A percentile compares a stretch with the other conserved stretches of the same genome.
phyloP scores from a whole-genome alignment of 2,113 vertebrate genomes.

The Hippocampus mohnikei region DNA sequence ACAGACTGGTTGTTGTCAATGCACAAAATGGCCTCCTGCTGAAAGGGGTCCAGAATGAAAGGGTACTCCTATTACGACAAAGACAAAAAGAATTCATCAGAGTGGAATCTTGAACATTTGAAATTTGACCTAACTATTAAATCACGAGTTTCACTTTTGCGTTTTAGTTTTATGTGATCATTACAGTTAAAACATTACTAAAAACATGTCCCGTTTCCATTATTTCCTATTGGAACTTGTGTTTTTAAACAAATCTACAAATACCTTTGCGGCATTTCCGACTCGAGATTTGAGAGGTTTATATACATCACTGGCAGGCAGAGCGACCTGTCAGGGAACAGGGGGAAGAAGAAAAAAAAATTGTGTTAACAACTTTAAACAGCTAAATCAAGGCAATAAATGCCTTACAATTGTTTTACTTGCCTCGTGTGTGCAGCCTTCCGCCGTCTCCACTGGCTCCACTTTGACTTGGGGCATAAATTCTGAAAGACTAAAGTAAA shows the following conservation, averaged over 20 bases:
- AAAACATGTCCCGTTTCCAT: background rate
- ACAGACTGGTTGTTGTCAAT: constrained; percentile 98
- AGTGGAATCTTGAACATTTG: too few relatives aligned
- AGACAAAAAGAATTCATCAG: background rate
- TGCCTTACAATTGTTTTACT: background rate
- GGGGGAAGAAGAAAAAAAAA: background rate
- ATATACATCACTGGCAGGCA: constrained; percentile 85
- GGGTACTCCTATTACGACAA: constrained; percentile 85
- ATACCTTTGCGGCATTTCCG: constrained; percentile 94
- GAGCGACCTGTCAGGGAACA: constrained; percentile 79
- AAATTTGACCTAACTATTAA: too few relatives aligned
- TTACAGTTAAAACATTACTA: too few relatives aligned
- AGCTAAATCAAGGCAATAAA: background rate
- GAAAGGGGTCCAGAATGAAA: constrained; percentile 94
- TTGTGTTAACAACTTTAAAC: background rate
- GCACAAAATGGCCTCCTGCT: constrained; percentile 93
- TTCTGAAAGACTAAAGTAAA: constrained; percentile 80
- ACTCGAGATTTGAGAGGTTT: constrained; percentile 82
- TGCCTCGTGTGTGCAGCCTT: constrained; percentile 96
- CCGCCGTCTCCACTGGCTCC: constrained; percentile 88
- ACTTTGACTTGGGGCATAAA: constrained; percentile 94
- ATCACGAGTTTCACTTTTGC: too few relatives aligned
- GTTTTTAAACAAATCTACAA: background rate
- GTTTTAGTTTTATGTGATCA: too few relatives aligned
- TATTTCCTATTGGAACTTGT: background rate